These are phyloP conservation scores for Otocyon megalotis DNA, from an alignment of 2,113 vertebrate genomes.

Conservation along the genomic window DNA sequence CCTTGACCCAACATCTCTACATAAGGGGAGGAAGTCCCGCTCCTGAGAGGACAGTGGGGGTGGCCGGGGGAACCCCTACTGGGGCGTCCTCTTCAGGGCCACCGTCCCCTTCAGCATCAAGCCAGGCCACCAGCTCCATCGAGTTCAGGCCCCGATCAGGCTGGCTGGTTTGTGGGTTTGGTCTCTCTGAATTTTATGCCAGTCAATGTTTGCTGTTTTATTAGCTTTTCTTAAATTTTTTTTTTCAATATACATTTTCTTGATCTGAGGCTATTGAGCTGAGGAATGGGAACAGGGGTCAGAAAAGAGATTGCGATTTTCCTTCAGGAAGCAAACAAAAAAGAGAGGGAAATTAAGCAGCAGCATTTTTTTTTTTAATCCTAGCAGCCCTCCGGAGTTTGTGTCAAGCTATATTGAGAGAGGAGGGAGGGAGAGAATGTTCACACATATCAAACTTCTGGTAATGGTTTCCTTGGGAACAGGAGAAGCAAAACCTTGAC, in stretches of 20 bases:
- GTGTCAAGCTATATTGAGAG: not conserved
- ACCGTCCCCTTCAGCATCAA: not conserved
- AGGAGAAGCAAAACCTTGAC: conserved; percentile 44
- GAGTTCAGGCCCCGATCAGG: not conserved
- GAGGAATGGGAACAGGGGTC: not conserved
- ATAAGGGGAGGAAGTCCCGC: not conserved
- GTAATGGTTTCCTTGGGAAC: conserved; percentile 71
- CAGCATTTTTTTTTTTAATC: conserved; percentile 8
- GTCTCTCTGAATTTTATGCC: not conserved
- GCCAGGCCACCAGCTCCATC: not conserved
- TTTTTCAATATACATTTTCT: not conserved
- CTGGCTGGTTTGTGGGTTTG: not conserved
- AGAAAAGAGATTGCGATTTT: conserved; percentile 62
- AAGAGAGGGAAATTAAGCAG: conserved; percentile 11
- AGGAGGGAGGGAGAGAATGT: not conserved
- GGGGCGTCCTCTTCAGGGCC: not conserved
- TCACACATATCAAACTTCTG: conserved; percentile 44
- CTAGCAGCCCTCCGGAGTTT: conserved; percentile 26
- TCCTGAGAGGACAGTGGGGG: not conserved
- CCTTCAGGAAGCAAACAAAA: conserved; percentile 36
- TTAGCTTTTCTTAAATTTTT: not conserved
- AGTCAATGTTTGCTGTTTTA: conserved; percentile 2
- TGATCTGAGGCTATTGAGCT: not conserved
- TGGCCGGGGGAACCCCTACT: not conserved
- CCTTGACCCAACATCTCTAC: not conserved